A percentile compares a stretch with the other conserved stretches of the same genome.
Evolutionary conservation across 2,888 invertebrate genomes (phyloP).

Genomic region (Diarsia dahlii): DNA sequence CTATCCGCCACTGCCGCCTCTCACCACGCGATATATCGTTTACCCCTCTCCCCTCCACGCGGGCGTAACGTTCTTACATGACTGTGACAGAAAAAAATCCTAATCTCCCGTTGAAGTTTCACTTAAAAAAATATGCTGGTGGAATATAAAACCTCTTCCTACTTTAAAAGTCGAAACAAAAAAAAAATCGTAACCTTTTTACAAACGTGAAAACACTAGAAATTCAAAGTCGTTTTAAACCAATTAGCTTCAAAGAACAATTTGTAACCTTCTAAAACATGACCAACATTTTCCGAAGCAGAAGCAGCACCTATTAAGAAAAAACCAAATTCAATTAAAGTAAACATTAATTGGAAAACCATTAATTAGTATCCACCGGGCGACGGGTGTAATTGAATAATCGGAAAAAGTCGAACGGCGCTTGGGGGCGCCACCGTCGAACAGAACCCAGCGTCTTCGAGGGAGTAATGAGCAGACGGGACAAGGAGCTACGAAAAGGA

Average conservation of each 20-base stretch:
- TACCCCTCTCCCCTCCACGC: too few relatives aligned
- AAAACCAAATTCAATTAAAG: conserved; percentile 65
- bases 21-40: too few relatives aligned
- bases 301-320: conserved; percentile 29
- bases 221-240: background rate
- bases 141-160: too few relatives aligned
- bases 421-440: conserved; percentile 42
- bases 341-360: conserved; percentile 67
- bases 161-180: too few relatives aligned
- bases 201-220: background rate
- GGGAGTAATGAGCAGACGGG: conserved; percentile 59
- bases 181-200: background rate
- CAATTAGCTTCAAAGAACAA: background rate
- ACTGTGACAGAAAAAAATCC: too few relatives aligned
- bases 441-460: conserved; percentile 54
- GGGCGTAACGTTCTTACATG: too few relatives aligned
- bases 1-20: too few relatives aligned
- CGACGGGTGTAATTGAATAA: conserved; percentile 70
- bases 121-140: too few relatives aligned
- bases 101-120: too few relatives aligned
- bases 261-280: conserved; percentile 4
- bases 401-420: conserved; percentile 66
- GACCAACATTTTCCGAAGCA: background rate
- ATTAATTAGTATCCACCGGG: conserved; percentile 61
- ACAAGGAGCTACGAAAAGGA: conserved; percentile 51